Conservation (phyloP, 2,888 invertebrate species). For the Pollenia griseotomentosa region DNA sequence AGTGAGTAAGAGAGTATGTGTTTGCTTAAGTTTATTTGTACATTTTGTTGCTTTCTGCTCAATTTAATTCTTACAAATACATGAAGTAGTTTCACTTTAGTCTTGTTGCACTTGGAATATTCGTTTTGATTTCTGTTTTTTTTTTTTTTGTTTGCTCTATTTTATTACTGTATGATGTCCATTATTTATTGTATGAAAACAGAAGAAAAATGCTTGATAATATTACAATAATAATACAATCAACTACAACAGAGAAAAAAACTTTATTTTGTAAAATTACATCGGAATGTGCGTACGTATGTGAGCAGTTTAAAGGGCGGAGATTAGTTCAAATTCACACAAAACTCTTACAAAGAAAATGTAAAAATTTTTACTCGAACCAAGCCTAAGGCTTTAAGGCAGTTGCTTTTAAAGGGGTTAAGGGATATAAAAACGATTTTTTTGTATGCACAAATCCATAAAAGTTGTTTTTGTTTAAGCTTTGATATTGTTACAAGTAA, state of each 20-base stretch:
- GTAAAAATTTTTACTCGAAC: too few relatives aligned
- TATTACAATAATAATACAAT: not conserved
- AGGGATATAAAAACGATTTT: too few relatives aligned
- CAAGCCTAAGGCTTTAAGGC: too few relatives aligned
- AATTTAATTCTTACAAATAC: conserved; percentile 56
- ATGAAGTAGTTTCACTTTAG: not conserved
- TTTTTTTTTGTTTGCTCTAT: not conserved
- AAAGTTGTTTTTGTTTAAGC: too few relatives aligned
- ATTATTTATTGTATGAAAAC: conserved; percentile 23
- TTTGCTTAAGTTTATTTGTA: conserved; percentile 15
- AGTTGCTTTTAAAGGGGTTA: too few relatives aligned
- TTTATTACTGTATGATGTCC: not conserved
- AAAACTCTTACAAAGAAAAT: too few relatives aligned
- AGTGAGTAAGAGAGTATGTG: not conserved
- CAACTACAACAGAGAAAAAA: not conserved
- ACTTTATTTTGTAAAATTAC: too few relatives aligned
- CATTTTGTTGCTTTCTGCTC: conserved; percentile 37
- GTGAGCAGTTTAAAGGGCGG: too few relatives aligned
- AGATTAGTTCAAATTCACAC: too few relatives aligned
- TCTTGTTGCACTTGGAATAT: not conserved
- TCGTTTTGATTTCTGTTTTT: not conserved
- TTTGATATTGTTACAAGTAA: too few relatives aligned
- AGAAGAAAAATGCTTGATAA: not conserved
- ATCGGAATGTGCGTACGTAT: too few relatives aligned
- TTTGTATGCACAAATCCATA: too few relatives aligned